These are phyloP conservation scores for Drosophila anomelani DNA, from an alignment of 2,888 invertebrate genomes.

Conservation along the genomic window DNA sequence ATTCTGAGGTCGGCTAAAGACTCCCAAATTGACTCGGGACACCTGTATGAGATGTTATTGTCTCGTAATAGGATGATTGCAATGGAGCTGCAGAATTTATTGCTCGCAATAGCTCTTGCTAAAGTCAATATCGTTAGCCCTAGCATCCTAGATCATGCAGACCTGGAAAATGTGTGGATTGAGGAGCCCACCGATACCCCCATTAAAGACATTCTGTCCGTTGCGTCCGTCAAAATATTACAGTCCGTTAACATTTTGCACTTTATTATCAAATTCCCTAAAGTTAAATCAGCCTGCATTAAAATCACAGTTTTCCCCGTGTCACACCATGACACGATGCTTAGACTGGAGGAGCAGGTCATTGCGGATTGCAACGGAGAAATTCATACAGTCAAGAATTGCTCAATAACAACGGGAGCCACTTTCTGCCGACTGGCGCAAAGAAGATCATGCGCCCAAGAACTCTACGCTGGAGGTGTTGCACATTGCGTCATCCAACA, in stretches of 20 bases:
- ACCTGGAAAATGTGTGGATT: too few relatives aligned
- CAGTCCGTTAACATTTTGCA: neutral
- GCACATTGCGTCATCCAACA: neutral
- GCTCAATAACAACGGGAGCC: too few relatives aligned
- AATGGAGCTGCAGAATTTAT: too few relatives aligned
- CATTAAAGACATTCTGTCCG: neutral
- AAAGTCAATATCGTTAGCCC: too few relatives aligned
- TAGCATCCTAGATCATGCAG: too few relatives aligned
- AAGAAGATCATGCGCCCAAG: neutral
- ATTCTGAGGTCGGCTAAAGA: too few relatives aligned
- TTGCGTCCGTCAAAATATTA: constrained; percentile 4
- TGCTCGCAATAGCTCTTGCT: too few relatives aligned
- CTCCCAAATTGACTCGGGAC: too few relatives aligned
- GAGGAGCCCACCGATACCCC: constrained; percentile 7
- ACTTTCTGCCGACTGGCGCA: neutral
- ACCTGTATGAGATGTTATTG: too few relatives aligned
- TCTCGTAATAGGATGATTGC: too few relatives aligned
- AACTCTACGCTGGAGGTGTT: neutral
- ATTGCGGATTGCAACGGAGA: neutral
- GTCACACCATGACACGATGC: neutral
- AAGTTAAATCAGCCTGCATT: neutral
- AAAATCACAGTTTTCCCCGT: neutral
- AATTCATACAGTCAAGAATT: too few relatives aligned
- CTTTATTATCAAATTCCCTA: constrained; percentile 5
- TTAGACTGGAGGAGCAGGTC: neutral